Conservation (phyloP, 2,888 invertebrate species). For the Dermolepida albohirtum region DNA sequence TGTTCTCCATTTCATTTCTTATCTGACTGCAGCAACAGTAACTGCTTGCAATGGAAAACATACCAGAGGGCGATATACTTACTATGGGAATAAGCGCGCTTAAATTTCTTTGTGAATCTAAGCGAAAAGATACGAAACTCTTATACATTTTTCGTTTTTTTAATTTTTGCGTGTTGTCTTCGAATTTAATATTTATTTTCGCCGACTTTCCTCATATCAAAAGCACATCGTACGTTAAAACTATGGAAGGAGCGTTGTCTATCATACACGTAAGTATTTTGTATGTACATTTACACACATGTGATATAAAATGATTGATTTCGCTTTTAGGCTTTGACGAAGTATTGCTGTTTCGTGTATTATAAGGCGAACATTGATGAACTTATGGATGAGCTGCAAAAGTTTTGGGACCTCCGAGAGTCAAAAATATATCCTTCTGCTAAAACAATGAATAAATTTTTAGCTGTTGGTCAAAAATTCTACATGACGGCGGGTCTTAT, state of each 20-base stretch:
- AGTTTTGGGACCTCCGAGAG: neutral
- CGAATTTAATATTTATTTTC: slow-evolving; percentile 1
- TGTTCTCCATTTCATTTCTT: too few species aligned
- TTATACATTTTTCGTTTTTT: slow-evolving; percentile 2
- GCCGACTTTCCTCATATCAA: neutral
- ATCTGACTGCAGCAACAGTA: too few species aligned
- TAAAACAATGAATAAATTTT: neutral
- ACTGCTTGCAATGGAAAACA: neutral
- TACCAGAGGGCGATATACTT: slow-evolving; percentile 4
- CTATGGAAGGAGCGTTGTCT: neutral
- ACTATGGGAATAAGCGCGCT: neutral
- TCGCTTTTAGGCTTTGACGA: neutral
- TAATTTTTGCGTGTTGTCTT: slow-evolving; percentile 10
- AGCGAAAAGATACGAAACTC: neutral
- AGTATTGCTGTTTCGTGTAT: slow-evolving; percentile 8
- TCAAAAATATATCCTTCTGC: neutral
- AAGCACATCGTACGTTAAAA: neutral
- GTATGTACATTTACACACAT: neutral
- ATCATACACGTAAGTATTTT: slow-evolving; percentile 5
- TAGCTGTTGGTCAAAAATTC: neutral
- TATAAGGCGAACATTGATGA: slow-evolving; percentile 12
- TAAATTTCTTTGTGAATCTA: neutral
- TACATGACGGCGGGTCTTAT: neutral
- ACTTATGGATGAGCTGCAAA: slow-evolving; percentile 1
- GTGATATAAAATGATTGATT: too few species aligned